Evolutionary conservation across 2,797 vertebrate species (phyloP).

Genomic region (Hydrolagus colliei): DNA sequence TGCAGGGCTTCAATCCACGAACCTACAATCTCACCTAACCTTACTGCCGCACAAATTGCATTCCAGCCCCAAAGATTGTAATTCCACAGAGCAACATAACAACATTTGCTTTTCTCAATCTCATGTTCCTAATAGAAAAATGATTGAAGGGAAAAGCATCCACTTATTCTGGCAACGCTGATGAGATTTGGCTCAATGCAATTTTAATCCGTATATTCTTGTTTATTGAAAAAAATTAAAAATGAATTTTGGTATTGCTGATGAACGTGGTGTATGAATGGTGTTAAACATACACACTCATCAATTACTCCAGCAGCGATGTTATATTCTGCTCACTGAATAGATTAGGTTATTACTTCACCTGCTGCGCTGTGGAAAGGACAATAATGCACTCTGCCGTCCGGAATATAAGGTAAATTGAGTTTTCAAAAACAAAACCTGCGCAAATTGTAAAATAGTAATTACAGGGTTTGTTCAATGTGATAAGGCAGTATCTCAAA

Average conservation of each 20-base stretch:
- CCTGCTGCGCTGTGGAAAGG: background rate
- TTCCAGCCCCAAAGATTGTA: background rate
- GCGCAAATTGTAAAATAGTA: too few species aligned
- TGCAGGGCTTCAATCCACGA: too few species aligned
- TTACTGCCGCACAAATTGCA: background rate
- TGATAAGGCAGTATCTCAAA: too few species aligned
- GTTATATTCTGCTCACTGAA: background rate
- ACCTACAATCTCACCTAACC: too few species aligned
- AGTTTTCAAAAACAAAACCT: background rate
- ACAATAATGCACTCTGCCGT: background rate
- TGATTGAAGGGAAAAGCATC: background rate
- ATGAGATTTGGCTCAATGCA: background rate
- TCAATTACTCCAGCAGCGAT: background rate
- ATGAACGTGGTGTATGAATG: background rate
- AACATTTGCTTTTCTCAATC: background rate
- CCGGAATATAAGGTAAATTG: background rate
- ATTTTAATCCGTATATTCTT: background rate
- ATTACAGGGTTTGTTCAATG: too few species aligned
- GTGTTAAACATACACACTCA: background rate
- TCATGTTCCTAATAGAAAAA: background rate
- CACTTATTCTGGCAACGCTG: background rate
- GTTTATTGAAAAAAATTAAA: background rate
- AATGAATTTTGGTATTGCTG: background rate
- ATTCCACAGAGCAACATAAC: background rate
- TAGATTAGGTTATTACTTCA: background rate